Evolutionary conservation across 2,888 invertebrate genomes (phyloP).

Genomic region (Drosophila mulleri): DNA sequence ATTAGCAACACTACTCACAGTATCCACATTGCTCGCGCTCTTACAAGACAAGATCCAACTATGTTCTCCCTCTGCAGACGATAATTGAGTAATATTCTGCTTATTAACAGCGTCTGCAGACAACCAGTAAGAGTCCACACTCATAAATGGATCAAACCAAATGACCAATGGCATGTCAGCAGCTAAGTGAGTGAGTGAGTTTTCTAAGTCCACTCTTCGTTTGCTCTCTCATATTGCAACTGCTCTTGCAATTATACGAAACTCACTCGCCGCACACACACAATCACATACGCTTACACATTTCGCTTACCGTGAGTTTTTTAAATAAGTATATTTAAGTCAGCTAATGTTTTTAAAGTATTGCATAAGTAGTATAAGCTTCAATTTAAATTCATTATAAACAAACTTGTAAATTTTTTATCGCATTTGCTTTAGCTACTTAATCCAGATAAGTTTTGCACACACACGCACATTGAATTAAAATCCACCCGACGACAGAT

Average conservation of each 20-base stretch:
- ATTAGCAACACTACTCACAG: no score
- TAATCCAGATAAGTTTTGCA: constrained; percentile 44
- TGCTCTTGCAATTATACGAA: background rate
- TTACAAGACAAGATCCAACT: background rate
- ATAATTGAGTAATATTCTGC: no score
- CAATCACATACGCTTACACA: no score
- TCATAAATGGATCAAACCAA: background rate
- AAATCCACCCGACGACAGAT: constrained; percentile 36
- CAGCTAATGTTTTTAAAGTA: background rate
- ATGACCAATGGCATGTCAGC: background rate
- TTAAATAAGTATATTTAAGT: background rate
- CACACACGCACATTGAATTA: constrained; percentile 64
- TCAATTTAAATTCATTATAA: constrained; percentile 7
- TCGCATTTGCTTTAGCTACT: background rate
- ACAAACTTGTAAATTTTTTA: constrained; percentile 6
- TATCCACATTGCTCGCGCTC: background rate
- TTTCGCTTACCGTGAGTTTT: background rate
- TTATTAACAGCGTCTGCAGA: background rate
- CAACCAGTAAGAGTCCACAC: background rate
- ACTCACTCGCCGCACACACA: background rate
- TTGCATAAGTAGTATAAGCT: background rate
- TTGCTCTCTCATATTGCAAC: background rate
- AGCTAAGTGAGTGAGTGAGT: background rate
- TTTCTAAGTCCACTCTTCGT: background rate
- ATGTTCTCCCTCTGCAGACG: background rate